phyloP scores from a whole-genome alignment of 2,888 invertebrate genomes.

The Thelaira solivaga region DNA sequence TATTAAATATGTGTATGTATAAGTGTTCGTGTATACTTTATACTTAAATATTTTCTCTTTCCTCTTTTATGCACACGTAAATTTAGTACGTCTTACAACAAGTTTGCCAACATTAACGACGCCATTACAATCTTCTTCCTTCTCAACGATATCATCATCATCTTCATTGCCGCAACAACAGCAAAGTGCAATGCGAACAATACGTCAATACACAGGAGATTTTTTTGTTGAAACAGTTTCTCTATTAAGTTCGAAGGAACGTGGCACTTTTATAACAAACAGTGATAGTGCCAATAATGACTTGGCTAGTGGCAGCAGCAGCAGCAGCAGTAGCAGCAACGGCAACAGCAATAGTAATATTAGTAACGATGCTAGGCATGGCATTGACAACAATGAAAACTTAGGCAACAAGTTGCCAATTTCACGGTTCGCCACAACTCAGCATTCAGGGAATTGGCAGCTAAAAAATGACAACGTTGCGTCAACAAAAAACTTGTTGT shows the following conservation, averaged over 20 bases:
- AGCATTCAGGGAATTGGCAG: conserved; percentile 62
- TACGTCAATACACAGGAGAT: conserved; percentile 65
- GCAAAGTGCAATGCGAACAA: conserved; percentile 32
- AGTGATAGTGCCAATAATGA: conserved; percentile 11
- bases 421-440: conserved; percentile 68
- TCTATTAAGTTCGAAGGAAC: conserved; percentile 64
- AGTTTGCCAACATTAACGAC: conserved; percentile 37
- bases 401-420: conserved; percentile 71
- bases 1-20: too few species aligned
- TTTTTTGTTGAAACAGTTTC: conserved; percentile 69
- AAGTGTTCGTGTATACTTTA: too few species aligned
- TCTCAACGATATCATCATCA: conserved; percentile 27
- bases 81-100: conserved; percentile 57
- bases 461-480: conserved; percentile 14
- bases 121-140: conserved; percentile 3
- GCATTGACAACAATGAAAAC: conserved; percentile 59
- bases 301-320: background rate
- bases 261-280: conserved; percentile 67
- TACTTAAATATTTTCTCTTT: conserved; percentile 28
- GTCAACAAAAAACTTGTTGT: conserved; percentile 30
- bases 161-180: conserved; percentile 37
- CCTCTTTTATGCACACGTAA: conserved; percentile 11
- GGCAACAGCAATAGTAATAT: background rate
- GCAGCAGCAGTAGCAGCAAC: background rate
- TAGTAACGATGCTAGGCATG: background rate